Conservation (phyloP, 2,113 vertebrate species). For the Grammomys surdaster region DNA sequence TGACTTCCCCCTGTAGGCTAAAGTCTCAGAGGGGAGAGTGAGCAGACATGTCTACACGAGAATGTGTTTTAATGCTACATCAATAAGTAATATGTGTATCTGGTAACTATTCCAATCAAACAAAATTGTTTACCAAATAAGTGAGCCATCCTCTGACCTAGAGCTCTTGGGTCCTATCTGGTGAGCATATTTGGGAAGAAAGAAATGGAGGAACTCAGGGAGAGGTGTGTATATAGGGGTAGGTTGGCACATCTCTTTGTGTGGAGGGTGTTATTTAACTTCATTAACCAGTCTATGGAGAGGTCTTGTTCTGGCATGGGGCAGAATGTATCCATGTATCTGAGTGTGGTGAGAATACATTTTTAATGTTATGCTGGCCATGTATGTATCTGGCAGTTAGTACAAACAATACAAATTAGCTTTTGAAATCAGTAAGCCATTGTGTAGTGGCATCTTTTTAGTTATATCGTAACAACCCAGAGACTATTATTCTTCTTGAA, state of each 20-base stretch:
- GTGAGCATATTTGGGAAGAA: not conserved
- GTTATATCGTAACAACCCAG: too few relatives aligned
- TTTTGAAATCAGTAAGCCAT: too few relatives aligned
- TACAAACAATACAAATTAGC: too few relatives aligned
- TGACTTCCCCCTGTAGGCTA: not conserved
- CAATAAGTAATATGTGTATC: not conserved
- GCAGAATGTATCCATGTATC: not conserved
- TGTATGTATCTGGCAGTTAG: too few relatives aligned
- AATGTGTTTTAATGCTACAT: not conserved
- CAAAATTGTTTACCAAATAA: not conserved
- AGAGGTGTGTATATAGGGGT: not conserved
- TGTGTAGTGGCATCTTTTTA: too few relatives aligned
- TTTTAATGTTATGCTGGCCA: too few relatives aligned
- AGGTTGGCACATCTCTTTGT: not conserved
- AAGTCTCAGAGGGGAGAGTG: not conserved
- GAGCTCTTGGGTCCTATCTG: not conserved
- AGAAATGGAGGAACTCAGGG: not conserved
- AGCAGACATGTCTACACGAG: too few relatives aligned
- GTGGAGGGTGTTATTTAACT: not conserved
- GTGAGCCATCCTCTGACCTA: not conserved
- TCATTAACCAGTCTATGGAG: not conserved
- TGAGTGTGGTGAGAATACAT: too few relatives aligned
- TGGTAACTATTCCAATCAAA: not conserved
- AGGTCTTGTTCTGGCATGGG: not conserved
- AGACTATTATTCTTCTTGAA: too few relatives aligned